Evolutionary conservation across 2,888 invertebrate species (phyloP).

Genomic region (Cetonia aurata): DNA sequence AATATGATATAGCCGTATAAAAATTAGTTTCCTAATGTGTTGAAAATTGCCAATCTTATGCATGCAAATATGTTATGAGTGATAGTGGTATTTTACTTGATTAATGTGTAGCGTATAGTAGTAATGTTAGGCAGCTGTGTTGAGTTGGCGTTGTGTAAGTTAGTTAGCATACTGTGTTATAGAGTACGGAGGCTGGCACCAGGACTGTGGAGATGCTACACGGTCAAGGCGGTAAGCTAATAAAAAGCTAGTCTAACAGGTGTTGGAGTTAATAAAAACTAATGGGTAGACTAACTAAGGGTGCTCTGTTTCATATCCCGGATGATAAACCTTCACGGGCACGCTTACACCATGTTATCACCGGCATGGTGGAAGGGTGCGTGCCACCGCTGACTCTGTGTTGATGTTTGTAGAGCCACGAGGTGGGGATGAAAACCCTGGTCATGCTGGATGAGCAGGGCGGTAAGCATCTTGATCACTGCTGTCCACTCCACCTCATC

Average conservation of each 20-base stretch:
- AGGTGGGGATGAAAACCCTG: conserved; percentile 99
- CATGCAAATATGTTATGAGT: conserved; percentile 18
- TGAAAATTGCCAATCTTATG: too few relatives aligned
- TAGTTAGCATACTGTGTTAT: conserved; percentile 65
- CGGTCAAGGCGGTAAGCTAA: conserved; percentile 92
- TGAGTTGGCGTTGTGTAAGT: conserved; percentile 46
- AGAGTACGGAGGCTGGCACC: conserved; percentile 94
- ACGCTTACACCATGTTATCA: conserved; percentile 41
- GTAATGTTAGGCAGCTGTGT: conserved; percentile 41
- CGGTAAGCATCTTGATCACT: conserved; percentile 84
- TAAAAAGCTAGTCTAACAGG: conserved; percentile 43
- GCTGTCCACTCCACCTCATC: conserved; percentile 45
- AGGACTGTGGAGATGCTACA: conserved; percentile 90
- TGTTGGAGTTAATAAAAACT: conserved; percentile 40
- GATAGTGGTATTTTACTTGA: background rate
- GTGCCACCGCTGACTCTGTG: conserved; percentile 52
- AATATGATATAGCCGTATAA: too few relatives aligned
- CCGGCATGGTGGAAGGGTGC: conserved; percentile 44
- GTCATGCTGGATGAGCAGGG: conserved; percentile 99
- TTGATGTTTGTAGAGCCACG: conserved; percentile 94
- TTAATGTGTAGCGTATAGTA: conserved; percentile 12
- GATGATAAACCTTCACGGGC: conserved; percentile 42
- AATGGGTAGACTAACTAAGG: conserved; percentile 46
- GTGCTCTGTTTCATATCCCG: conserved; percentile 48
- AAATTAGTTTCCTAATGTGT: too few relatives aligned